Conservation (phyloP, 2,113 vertebrate species). For the Xenus cinereus region DNA sequence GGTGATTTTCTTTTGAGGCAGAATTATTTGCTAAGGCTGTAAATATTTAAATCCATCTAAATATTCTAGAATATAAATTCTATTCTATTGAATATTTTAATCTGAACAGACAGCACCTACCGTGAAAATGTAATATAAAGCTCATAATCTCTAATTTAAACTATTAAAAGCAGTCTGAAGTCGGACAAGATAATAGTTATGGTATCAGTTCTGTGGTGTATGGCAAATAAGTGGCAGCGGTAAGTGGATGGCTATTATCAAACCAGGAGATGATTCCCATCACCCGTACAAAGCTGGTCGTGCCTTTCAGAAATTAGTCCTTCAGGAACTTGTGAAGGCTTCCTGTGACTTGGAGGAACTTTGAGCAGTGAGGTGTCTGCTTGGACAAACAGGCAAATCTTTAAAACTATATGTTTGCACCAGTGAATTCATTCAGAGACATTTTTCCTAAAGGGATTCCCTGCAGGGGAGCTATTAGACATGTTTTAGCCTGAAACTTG, state of each 20-base stretch:
- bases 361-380: neutral
- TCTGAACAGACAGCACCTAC: neutral
- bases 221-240: neutral
- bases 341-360: neutral
- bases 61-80: neutral
- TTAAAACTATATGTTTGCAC: slow-evolving; percentile 22
- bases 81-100: neutral
- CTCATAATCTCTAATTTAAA: neutral
- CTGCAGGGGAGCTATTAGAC: slow-evolving; percentile 37
- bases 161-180: neutral
- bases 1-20: neutral
- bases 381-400: neutral
- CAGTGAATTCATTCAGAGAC: neutral
- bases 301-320: neutral
- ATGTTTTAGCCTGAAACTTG: slow-evolving; percentile 27
- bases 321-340: neutral
- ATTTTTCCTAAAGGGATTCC: slow-evolving; percentile 47
- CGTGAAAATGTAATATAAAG: neutral
- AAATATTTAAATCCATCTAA: neutral
- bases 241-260: neutral
- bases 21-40: neutral
- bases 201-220: neutral
- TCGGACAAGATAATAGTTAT: neutral
- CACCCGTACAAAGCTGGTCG: neutral
- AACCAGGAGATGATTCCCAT: neutral